Conservation (phyloP, 2,888 invertebrate species). For the Molanna angustata region DNA sequence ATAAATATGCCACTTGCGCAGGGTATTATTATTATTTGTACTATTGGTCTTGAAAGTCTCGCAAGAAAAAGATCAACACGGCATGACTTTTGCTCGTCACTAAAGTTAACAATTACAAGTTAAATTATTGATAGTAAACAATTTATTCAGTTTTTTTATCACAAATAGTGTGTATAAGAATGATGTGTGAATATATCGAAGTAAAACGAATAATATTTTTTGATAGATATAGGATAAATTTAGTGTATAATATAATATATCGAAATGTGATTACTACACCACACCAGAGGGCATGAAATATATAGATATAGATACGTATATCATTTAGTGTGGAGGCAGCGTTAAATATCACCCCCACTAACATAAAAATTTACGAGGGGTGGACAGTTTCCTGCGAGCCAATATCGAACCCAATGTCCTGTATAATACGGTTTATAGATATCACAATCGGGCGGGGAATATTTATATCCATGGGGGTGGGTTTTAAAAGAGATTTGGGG, state of each 20-base stretch:
- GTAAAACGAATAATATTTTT: too few relatives aligned
- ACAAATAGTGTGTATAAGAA: too few relatives aligned
- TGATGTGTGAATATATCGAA: too few relatives aligned
- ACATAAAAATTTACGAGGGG: slow-evolving; percentile 33
- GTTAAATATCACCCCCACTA: slow-evolving; percentile 31
- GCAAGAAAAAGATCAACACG: too few relatives aligned
- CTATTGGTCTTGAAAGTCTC: too few relatives aligned
- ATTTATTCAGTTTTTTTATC: too few relatives aligned
- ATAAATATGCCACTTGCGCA: too few relatives aligned
- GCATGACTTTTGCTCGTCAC: too few relatives aligned
- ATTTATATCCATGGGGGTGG: slow-evolving; percentile 14
- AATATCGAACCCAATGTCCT: slow-evolving; percentile 32
- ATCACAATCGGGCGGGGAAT: slow-evolving; percentile 25
- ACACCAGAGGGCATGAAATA: slow-evolving; percentile 19
- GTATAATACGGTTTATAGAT: slow-evolving; percentile 33
- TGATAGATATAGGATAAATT: too few relatives aligned
- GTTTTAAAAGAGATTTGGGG: slow-evolving; percentile 5
- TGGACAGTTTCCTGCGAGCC: slow-evolving; percentile 31
- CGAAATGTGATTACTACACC: slow-evolving; percentile 13
- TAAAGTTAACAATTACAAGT: too few relatives aligned
- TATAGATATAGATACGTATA: slow-evolving; percentile 16
- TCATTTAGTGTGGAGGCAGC: slow-evolving; percentile 29
- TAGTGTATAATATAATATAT: slow-evolving; percentile 14
- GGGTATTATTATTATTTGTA: too few relatives aligned
- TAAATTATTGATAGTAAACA: too few relatives aligned